phyloP scores from a whole-genome alignment of 35 echinoderm and acorn worm genomes.

The Lytechinus pictus region DNA sequence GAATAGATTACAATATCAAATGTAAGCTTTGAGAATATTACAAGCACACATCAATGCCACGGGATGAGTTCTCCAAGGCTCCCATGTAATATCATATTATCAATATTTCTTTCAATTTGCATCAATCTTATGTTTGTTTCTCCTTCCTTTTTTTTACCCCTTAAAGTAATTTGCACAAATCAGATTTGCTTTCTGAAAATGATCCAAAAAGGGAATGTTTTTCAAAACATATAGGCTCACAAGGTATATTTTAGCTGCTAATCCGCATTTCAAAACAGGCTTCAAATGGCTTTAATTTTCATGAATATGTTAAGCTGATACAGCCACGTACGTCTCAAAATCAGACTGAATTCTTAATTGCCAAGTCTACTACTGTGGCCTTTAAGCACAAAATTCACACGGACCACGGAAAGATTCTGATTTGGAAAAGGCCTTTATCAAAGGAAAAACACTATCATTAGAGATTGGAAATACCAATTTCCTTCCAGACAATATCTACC shows the following conservation, averaged over 20 bases:
- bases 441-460: not conserved
- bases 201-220: too few relatives aligned
- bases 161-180: too few relatives aligned
- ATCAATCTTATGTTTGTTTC: too few relatives aligned
- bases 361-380: too few relatives aligned
- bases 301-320: constrained; percentile 2
- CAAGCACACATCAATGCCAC: not conserved
- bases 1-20: not conserved
- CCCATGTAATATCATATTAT: too few relatives aligned
- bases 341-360: too few relatives aligned
- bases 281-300: not conserved
- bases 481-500: not conserved
- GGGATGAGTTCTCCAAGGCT: too few relatives aligned
- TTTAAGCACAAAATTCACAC: not conserved
- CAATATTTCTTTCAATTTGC: too few relatives aligned
- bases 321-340: not conserved
- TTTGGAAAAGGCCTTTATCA: not conserved
- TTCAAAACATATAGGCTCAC: too few relatives aligned
- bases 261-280: not conserved
- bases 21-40: not conserved
- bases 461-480: not conserved
- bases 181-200: too few relatives aligned
- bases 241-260: too few relatives aligned
- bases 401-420: not conserved
- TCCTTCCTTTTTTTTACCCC: too few relatives aligned